Evolutionary conservation across 2,797 vertebrate species (phyloP).

Genomic region (Distichodus sexfasciatus): DNA sequence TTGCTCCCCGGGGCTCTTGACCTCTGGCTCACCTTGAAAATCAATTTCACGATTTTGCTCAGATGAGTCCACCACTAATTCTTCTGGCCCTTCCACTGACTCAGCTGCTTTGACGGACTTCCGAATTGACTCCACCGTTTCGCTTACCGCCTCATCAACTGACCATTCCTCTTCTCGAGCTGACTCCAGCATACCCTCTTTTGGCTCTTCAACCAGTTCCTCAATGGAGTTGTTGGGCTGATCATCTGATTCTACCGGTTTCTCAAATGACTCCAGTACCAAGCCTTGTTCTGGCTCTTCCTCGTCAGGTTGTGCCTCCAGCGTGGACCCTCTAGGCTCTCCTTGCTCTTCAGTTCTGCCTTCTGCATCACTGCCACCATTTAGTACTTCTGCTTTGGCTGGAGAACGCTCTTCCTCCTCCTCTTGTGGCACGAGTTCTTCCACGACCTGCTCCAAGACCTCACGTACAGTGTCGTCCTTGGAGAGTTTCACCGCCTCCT

Average conservation of each 20-base stretch:
- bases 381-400: not conserved
- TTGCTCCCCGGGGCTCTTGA: not conserved
- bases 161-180: slow-evolving; percentile 1
- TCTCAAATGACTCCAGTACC: not conserved
- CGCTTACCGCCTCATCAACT: not conserved
- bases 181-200: slow-evolving; percentile 5
- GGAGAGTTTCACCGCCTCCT: slow-evolving; percentile 59
- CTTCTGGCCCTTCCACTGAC: slow-evolving; percentile 16
- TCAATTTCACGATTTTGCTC: not conserved
- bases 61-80: not conserved
- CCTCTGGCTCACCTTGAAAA: not conserved
- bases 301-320: not conserved
- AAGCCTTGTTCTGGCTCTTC: not conserved
- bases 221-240: not conserved
- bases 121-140: not conserved
- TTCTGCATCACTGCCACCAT: slow-evolving; percentile 22
- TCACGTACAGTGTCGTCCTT: slow-evolving; percentile 64
- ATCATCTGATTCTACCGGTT: not conserved
- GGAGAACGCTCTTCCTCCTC: slow-evolving; percentile 40
- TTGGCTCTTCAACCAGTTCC: not conserved
- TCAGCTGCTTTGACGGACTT: not conserved
- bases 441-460: slow-evolving; percentile 68
- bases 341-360: not conserved
- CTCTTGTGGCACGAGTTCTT: slow-evolving; percentile 55
- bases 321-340: slow-evolving; percentile 13